A percentile compares a stretch with the other conserved stretches of the same genome.
Conservation (phyloP, 2,797 vertebrate genomes). For the Pterois miles region DNA sequence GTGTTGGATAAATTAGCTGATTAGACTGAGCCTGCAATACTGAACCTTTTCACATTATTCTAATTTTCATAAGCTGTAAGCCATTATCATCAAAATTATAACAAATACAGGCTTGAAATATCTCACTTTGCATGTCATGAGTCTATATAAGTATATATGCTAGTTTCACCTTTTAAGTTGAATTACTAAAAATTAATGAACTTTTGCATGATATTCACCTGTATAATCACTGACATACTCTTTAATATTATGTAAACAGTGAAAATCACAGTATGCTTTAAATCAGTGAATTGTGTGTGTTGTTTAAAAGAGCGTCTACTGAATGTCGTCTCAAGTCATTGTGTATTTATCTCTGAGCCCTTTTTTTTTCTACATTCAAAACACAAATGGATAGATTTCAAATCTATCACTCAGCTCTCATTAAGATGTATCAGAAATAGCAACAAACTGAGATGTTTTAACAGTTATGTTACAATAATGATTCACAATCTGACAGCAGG, state of each 20-base stretch:
- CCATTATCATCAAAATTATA: too few species aligned
- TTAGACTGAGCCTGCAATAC: too few species aligned
- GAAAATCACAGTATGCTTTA: neutral
- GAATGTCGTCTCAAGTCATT: slow-evolving; percentile 25
- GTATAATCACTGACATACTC: neutral
- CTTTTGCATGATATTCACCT: too few species aligned
- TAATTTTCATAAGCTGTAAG: too few species aligned
- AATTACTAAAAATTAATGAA: too few species aligned
- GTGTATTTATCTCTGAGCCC: slow-evolving; percentile 23
- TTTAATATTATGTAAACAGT: neutral
- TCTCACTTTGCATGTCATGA: too few species aligned
- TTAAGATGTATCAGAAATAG: slow-evolving; percentile 49
- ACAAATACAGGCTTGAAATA: too few species aligned
- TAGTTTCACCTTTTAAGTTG: too few species aligned
- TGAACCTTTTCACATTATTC: too few species aligned
- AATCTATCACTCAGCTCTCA: slow-evolving; percentile 51
- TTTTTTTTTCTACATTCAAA: slow-evolving; percentile 23
- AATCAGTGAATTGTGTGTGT: slow-evolving; percentile 11
- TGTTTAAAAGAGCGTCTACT: slow-evolving; percentile 7
- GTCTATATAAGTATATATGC: too few species aligned
- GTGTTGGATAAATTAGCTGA: too few species aligned
- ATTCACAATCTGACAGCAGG: slow-evolving; percentile 9
- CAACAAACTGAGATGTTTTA: slow-evolving; percentile 49
- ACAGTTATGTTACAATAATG: slow-evolving; percentile 25
- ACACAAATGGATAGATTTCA: slow-evolving; percentile 61